phyloP scores from a whole-genome alignment of 2,888 invertebrate species.

The Caenorhabditis sp. region DNA sequence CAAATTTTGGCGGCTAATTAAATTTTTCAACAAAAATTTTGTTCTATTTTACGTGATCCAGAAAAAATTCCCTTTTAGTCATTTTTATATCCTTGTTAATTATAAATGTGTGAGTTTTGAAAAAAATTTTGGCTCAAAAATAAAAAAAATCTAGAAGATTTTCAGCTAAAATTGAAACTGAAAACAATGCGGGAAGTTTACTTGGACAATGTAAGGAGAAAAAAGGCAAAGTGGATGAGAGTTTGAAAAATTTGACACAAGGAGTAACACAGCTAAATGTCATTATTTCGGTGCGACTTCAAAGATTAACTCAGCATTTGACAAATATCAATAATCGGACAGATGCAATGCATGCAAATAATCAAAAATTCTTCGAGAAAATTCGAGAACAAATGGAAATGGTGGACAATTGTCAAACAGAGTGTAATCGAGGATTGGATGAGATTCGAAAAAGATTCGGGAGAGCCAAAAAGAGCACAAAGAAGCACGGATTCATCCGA shows the following conservation, averaged over 20 bases:
- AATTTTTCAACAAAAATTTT: too few relatives aligned
- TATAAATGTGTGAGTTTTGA: too few relatives aligned
- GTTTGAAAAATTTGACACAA: conserved; percentile 9
- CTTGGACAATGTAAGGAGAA: not conserved
- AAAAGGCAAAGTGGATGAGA: conserved; percentile 14
- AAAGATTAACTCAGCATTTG: conserved; percentile 12
- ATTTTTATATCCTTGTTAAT: too few relatives aligned
- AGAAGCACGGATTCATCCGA: not conserved
- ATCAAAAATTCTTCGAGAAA: conserved; percentile 25
- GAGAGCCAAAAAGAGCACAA: not conserved
- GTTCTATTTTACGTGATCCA: too few relatives aligned
- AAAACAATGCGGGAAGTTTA: not conserved
- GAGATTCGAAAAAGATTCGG: conserved; percentile 11
- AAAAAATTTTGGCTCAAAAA: too few relatives aligned
- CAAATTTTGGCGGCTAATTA: not conserved
- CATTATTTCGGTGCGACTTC: conserved; percentile 9
- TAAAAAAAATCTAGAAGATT: not conserved
- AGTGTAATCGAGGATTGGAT: conserved; percentile 22
- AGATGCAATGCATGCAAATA: conserved; percentile 13
- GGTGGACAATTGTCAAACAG: conserved; percentile 19
- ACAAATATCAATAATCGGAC: conserved; percentile 1
- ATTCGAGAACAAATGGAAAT: conserved; percentile 23
- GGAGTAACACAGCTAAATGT: not conserved
- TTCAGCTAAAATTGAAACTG: conserved; percentile 1
- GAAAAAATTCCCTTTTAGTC: too few relatives aligned